These are phyloP conservation scores for Gerosis bhagava DNA, from an alignment of 2,888 invertebrate species.

Conservation along the genomic window DNA sequence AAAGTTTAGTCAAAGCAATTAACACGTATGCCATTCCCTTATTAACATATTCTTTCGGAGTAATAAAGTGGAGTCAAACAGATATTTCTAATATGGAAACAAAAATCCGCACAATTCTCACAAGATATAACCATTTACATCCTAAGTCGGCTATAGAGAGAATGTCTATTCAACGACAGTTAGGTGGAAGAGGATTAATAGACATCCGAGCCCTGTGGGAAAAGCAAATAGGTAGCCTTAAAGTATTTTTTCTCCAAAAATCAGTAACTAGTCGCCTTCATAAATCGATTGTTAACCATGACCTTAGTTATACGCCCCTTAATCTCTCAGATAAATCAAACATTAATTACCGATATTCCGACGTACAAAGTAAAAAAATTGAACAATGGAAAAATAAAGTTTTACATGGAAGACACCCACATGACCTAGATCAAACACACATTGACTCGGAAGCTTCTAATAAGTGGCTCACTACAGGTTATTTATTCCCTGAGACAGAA, in stretches of 20 bases:
- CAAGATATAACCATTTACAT: neutral
- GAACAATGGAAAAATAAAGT: conserved; percentile 12
- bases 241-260: neutral
- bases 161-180: neutral
- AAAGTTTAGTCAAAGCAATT: too few species aligned
- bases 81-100: neutral
- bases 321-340: too few species aligned
- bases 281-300: neutral
- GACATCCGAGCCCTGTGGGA: neutral
- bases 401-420: conserved; percentile 24
- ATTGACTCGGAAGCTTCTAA: conserved; percentile 28
- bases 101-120: neutral
- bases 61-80: neutral
- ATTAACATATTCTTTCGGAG: too few species aligned
- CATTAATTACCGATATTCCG: too few species aligned
- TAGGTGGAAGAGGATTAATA: neutral
- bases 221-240: neutral
- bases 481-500: conserved; percentile 33
- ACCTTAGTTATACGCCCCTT: neutral
- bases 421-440: conserved; percentile 27
- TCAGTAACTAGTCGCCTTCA: neutral
- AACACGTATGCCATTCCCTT: neutral
- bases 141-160: conserved; percentile 3
- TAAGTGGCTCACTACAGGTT: conserved; percentile 22
- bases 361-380: too few species aligned